Conservation (phyloP, 1,140 invertebrate species). For the Megalonaias nervosa region DNA sequence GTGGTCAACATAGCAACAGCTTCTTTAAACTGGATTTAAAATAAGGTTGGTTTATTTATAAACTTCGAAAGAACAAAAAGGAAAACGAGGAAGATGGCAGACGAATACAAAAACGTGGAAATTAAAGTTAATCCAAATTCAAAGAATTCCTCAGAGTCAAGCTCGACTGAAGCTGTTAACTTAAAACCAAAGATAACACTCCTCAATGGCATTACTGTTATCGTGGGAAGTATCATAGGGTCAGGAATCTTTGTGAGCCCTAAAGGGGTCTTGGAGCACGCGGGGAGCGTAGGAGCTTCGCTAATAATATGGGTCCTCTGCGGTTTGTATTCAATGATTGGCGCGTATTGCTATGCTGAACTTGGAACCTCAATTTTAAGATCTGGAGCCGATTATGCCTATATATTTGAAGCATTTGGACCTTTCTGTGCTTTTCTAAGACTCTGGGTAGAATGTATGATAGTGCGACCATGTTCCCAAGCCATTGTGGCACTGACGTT, state of each 20-base stretch:
- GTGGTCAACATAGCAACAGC: too few relatives aligned
- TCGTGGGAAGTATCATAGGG: constrained; percentile 70
- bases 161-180: constrained; percentile 45
- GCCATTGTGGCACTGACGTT: constrained; percentile 71
- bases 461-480: constrained; percentile 84
- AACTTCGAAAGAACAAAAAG: too few relatives aligned
- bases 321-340: constrained; percentile 85
- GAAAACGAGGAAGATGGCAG: too few relatives aligned
- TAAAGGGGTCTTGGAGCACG: constrained; percentile 85
- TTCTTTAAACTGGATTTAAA: too few relatives aligned
- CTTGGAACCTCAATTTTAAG: constrained; percentile 65
- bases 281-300: constrained; percentile 90
- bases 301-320: constrained; percentile 87
- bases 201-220: constrained; percentile 67
- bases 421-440: constrained; percentile 69
- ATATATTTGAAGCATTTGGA: constrained; percentile 70
- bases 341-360: constrained; percentile 69
- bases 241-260: constrained; percentile 98
- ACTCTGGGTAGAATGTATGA: constrained; percentile 76
- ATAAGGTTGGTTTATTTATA: too few relatives aligned
- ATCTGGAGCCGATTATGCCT: constrained; percentile 70
- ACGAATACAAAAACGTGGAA: too few relatives aligned
- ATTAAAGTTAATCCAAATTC: neutral
- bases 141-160: constrained; percentile 1
- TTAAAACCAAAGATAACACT: constrained; percentile 65